Evolutionary conservation across 2,113 vertebrate species (phyloP).

Genomic region (Scomber japonicus): DNA sequence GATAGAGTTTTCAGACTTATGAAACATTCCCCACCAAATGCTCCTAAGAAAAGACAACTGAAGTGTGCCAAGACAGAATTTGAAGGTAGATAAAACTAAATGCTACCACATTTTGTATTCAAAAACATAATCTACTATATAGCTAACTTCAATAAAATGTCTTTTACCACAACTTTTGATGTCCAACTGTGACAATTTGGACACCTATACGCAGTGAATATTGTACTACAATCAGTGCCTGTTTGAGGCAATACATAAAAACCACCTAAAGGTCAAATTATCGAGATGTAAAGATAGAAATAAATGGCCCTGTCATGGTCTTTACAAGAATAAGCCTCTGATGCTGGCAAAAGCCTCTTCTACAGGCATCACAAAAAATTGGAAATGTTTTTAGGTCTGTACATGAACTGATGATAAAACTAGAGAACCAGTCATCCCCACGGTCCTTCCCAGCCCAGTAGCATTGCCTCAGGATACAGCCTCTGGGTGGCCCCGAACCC

Average conservation of each 20-base stretch:
- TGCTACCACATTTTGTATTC: slow-evolving; percentile 6
- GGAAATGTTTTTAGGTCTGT: slow-evolving; percentile 56
- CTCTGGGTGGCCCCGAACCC: slow-evolving; percentile 81
- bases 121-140: not conserved
- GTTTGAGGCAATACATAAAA: slow-evolving; percentile 2
- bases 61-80: slow-evolving; percentile 15
- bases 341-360: slow-evolving; percentile 12
- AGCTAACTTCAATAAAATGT: slow-evolving; percentile 1
- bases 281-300: slow-evolving; percentile 2
- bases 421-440: slow-evolving; percentile 44
- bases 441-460: slow-evolving; percentile 66
- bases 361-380: slow-evolving; percentile 27
- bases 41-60: not conserved
- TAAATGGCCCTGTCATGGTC: not conserved
- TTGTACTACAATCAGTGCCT: not conserved
- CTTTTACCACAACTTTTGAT: not conserved
- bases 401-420: slow-evolving; percentile 46
- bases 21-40: slow-evolving; percentile 49
- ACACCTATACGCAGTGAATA: not conserved
- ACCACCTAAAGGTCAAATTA: slow-evolving; percentile 7
- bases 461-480: slow-evolving; percentile 84
- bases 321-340: slow-evolving; percentile 16
- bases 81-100: slow-evolving; percentile 4
- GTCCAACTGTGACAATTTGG: not conserved
- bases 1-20: slow-evolving; percentile 55